Conservation (phyloP, 2,113 vertebrate species). For the Naja naja region DNA sequence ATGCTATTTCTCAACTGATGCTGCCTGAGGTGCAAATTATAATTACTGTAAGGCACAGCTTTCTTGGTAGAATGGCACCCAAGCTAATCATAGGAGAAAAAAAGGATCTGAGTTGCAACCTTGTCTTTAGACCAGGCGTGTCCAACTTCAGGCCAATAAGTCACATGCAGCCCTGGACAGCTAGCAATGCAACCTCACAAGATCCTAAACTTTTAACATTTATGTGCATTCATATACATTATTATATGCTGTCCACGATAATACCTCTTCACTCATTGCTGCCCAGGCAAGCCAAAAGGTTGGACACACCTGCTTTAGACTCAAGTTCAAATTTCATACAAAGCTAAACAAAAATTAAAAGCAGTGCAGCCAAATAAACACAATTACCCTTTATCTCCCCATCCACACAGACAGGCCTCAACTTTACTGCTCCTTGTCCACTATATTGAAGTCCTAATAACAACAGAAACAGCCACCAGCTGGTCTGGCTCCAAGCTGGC, state of each 20-base stretch:
- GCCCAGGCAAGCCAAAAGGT: background rate
- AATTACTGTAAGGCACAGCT: background rate
- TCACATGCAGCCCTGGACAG: background rate
- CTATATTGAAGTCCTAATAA: background rate
- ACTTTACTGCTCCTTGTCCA: background rate
- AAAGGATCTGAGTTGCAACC: background rate
- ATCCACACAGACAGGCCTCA: background rate
- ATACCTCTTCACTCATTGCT: background rate
- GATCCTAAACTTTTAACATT: background rate
- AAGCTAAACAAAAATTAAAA: background rate
- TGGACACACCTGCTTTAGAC: background rate
- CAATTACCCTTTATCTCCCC: background rate
- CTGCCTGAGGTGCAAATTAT: background rate
- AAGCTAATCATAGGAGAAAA: background rate
- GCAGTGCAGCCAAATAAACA: background rate
- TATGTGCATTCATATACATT: background rate
- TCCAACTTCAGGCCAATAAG: background rate
- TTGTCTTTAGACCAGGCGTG: background rate
- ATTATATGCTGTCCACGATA: background rate
- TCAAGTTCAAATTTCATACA: background rate
- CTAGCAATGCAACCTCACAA: background rate
- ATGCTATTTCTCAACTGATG: background rate
- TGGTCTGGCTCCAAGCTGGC: background rate
- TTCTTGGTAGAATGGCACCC: background rate
- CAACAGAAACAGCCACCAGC: background rate